phyloP scores from a whole-genome alignment of 2,888 invertebrate genomes.

The Drosophila vallismaia region DNA sequence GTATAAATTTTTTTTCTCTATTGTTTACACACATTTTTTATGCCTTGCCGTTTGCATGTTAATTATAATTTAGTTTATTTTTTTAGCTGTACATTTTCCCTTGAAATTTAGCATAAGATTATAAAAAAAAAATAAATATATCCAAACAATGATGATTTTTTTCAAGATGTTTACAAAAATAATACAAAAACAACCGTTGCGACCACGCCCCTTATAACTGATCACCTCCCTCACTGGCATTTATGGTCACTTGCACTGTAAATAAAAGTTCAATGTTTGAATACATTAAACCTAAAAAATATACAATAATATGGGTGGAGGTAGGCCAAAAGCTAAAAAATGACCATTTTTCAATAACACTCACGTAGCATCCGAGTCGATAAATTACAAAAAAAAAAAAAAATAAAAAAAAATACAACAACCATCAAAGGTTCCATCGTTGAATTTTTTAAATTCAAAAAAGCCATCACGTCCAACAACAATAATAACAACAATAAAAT shows the following conservation, averaged over 20 bases:
- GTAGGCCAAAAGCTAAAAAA: constrained; percentile 37
- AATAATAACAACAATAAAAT: too few relatives aligned
- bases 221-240: constrained; percentile 7
- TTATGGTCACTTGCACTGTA: constrained; percentile 55
- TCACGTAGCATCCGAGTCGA: constrained; percentile 75
- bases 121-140: constrained; percentile 27
- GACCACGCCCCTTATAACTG: constrained; percentile 36
- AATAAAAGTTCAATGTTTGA: constrained; percentile 75
- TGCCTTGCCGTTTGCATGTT: constrained; percentile 30
- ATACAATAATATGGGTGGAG: constrained; percentile 54
- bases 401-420: constrained; percentile 30
- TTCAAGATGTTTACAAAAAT: constrained; percentile 19
- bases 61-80: constrained; percentile 18
- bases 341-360: constrained; percentile 76
- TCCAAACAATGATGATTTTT: constrained; percentile 3
- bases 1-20: constrained; percentile 8
- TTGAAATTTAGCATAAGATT: constrained; percentile 64
- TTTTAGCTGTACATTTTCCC: constrained; percentile 56
- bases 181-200: constrained; percentile 44
- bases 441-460: constrained; percentile 31
- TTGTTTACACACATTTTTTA: constrained; percentile 13
- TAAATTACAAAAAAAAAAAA: constrained; percentile 62
- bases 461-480: constrained; percentile 54
- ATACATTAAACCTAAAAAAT: constrained; percentile 61
- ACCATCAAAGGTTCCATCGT: constrained; percentile 41